A percentile compares a stretch with the other conserved stretches of the same genome.
These are phyloP conservation scores for Argyrosomus regius DNA, from an alignment of 2,797 vertebrate genomes.

Conservation along the genomic window DNA sequence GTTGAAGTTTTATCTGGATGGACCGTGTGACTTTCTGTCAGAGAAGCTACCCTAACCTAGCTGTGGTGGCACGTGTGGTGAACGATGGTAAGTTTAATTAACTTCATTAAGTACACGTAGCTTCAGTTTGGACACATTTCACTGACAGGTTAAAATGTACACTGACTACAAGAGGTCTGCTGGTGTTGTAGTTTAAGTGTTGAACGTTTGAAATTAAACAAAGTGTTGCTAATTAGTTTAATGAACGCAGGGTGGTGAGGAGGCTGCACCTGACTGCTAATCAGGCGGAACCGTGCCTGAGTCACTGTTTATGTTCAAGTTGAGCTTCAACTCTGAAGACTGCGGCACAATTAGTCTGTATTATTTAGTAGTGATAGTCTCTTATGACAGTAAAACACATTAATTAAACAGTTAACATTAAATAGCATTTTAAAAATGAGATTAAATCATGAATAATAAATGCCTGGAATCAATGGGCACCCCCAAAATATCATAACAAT, in stretches of 20 bases:
- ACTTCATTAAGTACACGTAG: too few species aligned
- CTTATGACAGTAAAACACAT: too few species aligned
- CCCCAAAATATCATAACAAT: background rate
- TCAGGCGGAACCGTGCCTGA: background rate
- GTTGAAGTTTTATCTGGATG: background rate
- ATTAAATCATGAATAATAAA: too few species aligned
- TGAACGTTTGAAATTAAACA: background rate
- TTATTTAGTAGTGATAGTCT: too few species aligned
- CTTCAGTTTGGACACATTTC: background rate
- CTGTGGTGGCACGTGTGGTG: slow-evolving; percentile 70
- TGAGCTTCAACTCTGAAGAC: too few species aligned
- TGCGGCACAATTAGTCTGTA: too few species aligned
- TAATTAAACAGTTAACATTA: too few species aligned
- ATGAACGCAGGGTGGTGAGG: background rate
- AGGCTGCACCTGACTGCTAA: background rate
- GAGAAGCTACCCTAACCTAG: slow-evolving; percentile 67
- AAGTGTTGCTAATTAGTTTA: too few species aligned
- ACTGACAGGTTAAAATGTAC: rapidly evolving
- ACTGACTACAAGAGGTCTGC: rapidly evolving
- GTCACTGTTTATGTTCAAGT: too few species aligned
- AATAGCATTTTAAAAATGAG: too few species aligned
- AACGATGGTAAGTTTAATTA: slow-evolving; percentile 51
- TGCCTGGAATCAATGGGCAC: background rate
- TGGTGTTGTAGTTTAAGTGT: too few species aligned
- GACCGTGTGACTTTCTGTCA: slow-evolving; percentile 13